These are phyloP conservation scores for Pollenia angustigena DNA, from an alignment of 2,888 invertebrate genomes.

Conservation along the genomic window DNA sequence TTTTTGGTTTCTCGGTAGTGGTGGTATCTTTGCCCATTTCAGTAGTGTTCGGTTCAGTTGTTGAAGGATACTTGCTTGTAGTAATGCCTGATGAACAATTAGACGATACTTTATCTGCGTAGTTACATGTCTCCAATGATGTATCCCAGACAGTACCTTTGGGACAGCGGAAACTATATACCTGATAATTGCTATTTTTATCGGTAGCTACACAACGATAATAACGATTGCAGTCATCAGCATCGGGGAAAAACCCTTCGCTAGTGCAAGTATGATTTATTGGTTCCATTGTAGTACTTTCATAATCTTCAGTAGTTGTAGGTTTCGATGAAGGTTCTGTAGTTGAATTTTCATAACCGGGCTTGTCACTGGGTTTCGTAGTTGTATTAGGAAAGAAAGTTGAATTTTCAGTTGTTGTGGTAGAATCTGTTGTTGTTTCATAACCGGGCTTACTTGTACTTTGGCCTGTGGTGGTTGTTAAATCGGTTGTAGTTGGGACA, in stretches of 20 bases:
- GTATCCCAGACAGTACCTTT: conserved; percentile 87
- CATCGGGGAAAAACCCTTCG: conserved; percentile 85
- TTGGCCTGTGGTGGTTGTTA: background rate
- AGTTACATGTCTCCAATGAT: conserved; percentile 85
- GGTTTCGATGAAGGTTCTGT: conserved; percentile 60
- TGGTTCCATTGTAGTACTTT: conserved; percentile 75
- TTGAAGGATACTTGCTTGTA: conserved; percentile 60
- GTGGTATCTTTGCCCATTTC: conserved; percentile 3
- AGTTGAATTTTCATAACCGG: conserved; percentile 72
- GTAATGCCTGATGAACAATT: conserved; percentile 79
- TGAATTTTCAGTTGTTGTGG: conserved; percentile 43
- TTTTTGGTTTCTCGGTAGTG: background rate
- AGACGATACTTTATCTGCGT: conserved; percentile 80
- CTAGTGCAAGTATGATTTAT: conserved; percentile 80
- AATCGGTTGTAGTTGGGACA: conserved; percentile 36
- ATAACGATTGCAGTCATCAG: conserved; percentile 86
- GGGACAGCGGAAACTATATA: conserved; percentile 85
- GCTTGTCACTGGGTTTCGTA: conserved; percentile 63
- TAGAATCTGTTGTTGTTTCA: background rate
- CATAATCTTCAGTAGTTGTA: conserved; percentile 70
- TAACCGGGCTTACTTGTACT: conserved; percentile 6
- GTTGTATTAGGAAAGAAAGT: conserved; percentile 58
- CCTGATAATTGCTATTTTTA: conserved; percentile 83
- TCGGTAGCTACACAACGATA: conserved; percentile 85
- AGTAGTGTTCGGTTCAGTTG: conserved; percentile 73